Evolutionary conservation across 2,888 invertebrate genomes (phyloP).

Genomic region (Schizotus pectinicornis): DNA sequence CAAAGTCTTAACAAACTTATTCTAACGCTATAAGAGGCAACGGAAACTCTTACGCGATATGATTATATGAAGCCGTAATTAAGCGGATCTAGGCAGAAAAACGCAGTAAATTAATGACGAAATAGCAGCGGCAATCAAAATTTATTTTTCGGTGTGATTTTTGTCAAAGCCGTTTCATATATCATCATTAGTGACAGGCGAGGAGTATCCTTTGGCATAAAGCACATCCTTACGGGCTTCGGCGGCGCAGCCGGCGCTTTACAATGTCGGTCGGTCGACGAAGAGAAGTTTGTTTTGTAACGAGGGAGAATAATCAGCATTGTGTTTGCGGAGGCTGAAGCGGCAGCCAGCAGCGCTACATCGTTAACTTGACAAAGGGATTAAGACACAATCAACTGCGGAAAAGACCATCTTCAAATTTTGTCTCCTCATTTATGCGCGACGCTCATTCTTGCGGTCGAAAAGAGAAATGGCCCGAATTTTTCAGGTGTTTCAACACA

Average conservation of each 20-base stretch:
- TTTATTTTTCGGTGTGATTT: background rate
- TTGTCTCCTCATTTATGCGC: conserved; percentile 3
- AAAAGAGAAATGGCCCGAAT: too few species aligned
- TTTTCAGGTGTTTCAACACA: too few species aligned
- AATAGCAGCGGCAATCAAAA: too few species aligned
- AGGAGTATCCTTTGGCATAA: background rate
- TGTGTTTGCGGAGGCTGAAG: conserved; percentile 23
- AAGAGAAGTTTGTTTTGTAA: conserved; percentile 20
- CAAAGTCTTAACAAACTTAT: too few species aligned
- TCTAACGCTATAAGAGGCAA: too few species aligned
- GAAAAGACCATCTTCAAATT: conserved; percentile 11
- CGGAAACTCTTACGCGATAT: too few species aligned
- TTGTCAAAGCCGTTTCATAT: background rate
- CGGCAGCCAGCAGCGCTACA: conserved; percentile 12
- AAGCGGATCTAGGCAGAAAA: too few species aligned
- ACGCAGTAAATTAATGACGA: too few species aligned
- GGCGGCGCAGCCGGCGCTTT: too few species aligned
- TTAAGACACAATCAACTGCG: conserved; percentile 9
- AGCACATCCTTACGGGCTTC: background rate
- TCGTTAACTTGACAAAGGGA: conserved; percentile 22
- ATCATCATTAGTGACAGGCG: conserved; percentile 6
- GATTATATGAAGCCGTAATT: too few species aligned
- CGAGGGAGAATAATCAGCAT: conserved; percentile 31
- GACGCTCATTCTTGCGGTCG: too few species aligned
- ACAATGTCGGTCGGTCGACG: background rate